Conservation (phyloP, 2,797 vertebrate species). For the Sitta carolinensis region DNA sequence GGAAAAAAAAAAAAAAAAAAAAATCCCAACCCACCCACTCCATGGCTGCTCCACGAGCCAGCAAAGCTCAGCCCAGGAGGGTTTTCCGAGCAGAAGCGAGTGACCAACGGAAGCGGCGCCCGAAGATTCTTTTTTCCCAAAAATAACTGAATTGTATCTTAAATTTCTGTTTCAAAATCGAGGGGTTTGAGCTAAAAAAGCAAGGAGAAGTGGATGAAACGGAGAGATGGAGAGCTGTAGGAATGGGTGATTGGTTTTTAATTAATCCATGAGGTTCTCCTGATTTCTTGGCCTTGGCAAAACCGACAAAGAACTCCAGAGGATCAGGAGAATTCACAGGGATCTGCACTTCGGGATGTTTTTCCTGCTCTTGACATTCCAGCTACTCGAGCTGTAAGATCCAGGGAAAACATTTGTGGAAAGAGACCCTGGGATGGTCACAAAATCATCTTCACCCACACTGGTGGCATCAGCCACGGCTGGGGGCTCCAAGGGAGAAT, state of each 20-base stretch:
- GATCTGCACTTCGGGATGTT: rapidly evolving
- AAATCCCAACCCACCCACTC: neutral
- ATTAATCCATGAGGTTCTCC: neutral
- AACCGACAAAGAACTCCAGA: neutral
- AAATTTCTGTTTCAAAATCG: neutral
- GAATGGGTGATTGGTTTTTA: neutral
- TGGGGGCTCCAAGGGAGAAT: rapidly evolving
- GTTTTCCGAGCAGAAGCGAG: neutral
- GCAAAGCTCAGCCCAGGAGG: rapidly evolving
- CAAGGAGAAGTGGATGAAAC: no score
- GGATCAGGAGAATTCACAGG: neutral
- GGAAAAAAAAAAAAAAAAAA: no score
- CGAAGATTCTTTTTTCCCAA: neutral
- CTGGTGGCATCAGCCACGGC: no score
- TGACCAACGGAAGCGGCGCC: rapidly evolving
- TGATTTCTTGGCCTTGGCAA: neutral
- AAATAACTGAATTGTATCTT: rapidly evolving
- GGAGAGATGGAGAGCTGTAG: neutral
- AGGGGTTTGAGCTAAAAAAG: rapidly evolving
- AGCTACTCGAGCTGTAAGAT: neutral
- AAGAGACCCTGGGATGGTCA: rapidly evolving
- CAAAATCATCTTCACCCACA: rapidly evolving
- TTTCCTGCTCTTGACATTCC: neutral
- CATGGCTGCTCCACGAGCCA: neutral
- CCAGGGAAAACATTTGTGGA: neutral